These are phyloP conservation scores for Tapera naevia DNA, from an alignment of 2,797 vertebrate species.

Conservation along the genomic window DNA sequence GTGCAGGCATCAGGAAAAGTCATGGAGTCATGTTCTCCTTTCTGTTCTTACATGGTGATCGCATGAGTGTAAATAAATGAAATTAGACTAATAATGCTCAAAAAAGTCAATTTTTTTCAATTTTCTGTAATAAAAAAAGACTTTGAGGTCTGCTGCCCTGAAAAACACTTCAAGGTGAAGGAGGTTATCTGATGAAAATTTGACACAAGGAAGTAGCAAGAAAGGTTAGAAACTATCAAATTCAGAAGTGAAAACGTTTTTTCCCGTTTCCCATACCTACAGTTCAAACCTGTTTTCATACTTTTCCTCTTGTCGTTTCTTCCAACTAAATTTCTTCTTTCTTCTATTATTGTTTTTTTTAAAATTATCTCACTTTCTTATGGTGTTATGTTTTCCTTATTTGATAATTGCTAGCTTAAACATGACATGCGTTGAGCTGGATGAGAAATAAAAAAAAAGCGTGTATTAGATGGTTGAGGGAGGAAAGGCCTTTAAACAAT, in stretches of 20 bases:
- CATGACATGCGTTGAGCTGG: background rate
- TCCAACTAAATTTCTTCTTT: background rate
- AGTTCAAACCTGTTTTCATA: background rate
- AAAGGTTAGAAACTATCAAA: background rate
- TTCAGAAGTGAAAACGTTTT: background rate
- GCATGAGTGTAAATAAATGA: background rate
- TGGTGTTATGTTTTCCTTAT: background rate
- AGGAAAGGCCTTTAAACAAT: background rate
- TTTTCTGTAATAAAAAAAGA: background rate
- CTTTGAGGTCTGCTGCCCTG: background rate
- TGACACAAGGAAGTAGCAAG: background rate
- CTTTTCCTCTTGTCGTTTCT: background rate
- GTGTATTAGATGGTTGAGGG: background rate
- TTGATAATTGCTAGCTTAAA: background rate
- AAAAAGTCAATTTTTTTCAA: background rate
- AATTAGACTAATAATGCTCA: background rate
- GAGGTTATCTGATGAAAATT: background rate
- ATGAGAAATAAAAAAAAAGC: background rate
- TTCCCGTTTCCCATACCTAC: background rate
- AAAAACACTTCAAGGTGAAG: conserved; percentile 31
- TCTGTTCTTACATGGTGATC: background rate
- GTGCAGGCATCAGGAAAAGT: background rate
- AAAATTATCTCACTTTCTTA: background rate
- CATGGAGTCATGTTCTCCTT: background rate
- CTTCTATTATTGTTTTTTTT: background rate